Percentiles rank a stretch among this genome's conserved stretches.
Evolutionary conservation across 2,888 invertebrate genomes (phyloP).

Genomic region (Caenorhabditis plicata): DNA sequence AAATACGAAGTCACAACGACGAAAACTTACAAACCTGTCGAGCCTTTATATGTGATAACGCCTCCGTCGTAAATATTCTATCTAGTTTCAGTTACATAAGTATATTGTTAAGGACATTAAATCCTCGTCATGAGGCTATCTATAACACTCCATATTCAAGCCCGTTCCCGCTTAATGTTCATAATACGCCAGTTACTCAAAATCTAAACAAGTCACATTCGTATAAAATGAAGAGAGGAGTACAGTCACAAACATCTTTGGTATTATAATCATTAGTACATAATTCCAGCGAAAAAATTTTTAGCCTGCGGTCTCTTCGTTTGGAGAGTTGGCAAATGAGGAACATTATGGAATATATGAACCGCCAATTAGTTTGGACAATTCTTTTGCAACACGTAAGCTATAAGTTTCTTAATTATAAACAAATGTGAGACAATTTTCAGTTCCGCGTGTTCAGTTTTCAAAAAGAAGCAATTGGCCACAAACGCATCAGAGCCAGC

Average conservation of each 20-base stretch:
- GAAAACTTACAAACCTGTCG: constrained; percentile 61
- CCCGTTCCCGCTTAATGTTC: constrained; percentile 52
- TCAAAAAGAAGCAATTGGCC: too few relatives aligned
- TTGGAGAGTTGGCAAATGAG: too few relatives aligned
- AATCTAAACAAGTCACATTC: too few relatives aligned
- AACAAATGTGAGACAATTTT: too few relatives aligned
- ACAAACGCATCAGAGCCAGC: constrained; percentile 21
- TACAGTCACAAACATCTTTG: too few relatives aligned
- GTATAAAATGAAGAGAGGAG: too few relatives aligned
- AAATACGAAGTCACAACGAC: constrained; percentile 60
- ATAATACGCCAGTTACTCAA: too few relatives aligned
- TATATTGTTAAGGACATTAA: constrained; percentile 20
- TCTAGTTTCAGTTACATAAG: neutral
- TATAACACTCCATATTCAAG: constrained; percentile 58
- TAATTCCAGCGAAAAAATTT: too few relatives aligned
- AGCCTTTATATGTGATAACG: constrained; percentile 63
- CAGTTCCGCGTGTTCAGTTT: constrained; percentile 43
- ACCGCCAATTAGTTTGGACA: too few relatives aligned
- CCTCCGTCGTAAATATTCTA: constrained; percentile 39
- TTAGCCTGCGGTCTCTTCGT: too few relatives aligned
- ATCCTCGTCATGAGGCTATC: constrained; percentile 43
- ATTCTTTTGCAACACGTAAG: constrained; percentile 39
- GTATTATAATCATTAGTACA: too few relatives aligned
- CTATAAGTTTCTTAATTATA: neutral
- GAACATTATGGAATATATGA: too few relatives aligned